phyloP scores from a whole-genome alignment of 2,113 vertebrate species.

The Crypturellus undulatus region DNA sequence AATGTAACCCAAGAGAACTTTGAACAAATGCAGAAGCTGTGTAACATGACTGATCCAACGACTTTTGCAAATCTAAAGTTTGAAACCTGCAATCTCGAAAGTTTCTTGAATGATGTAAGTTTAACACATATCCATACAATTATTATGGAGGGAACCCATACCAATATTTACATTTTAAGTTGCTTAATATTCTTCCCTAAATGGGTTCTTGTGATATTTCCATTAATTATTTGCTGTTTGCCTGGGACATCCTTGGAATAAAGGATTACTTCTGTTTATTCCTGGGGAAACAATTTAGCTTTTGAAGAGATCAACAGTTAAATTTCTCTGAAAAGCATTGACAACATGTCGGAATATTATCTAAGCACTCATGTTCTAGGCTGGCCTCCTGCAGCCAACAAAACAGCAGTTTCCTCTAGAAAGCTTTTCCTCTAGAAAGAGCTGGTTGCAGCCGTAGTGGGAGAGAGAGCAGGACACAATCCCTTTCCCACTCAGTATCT shows the following conservation, averaged over 20 bases:
- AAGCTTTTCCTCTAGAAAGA: neutral
- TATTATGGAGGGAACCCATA: neutral
- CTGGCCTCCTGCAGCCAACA: neutral
- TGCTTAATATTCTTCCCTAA: neutral
- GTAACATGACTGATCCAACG: neutral
- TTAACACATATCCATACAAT: neutral
- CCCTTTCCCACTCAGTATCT: accelerated
- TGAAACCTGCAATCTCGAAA: slow-evolving; percentile 74
- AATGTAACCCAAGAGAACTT: slow-evolving; percentile 81
- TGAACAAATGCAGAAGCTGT: slow-evolving; percentile 40
- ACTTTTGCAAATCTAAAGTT: slow-evolving; percentile 68
- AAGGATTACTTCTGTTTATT: neutral
- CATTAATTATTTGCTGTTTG: neutral
- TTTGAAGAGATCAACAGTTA: neutral
- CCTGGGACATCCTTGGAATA: neutral
- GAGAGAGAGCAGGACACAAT: neutral
- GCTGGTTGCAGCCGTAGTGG: neutral
- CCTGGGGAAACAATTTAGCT: neutral
- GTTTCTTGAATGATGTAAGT: slow-evolving; percentile 79
- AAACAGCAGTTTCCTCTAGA: neutral
- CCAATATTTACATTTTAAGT: neutral
- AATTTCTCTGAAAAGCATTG: neutral
- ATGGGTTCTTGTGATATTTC: neutral
- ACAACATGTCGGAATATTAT: neutral
- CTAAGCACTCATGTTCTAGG: neutral